phyloP scores from a whole-genome alignment of 2,797 vertebrate genomes.

The Silurus aristotelis region DNA sequence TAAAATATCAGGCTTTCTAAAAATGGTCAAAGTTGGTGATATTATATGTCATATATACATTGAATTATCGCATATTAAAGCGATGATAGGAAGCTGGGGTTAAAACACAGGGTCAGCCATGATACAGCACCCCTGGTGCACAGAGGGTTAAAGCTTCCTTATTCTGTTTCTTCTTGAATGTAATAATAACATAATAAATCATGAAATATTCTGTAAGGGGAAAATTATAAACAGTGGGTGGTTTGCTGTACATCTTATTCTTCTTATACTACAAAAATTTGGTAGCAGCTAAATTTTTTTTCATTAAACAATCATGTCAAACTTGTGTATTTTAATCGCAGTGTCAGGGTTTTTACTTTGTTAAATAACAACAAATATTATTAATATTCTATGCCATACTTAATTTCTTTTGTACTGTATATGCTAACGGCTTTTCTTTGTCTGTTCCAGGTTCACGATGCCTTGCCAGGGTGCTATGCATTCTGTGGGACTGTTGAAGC shows the following conservation, averaged over 20 bases:
- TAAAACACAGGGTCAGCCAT: too few relatives aligned
- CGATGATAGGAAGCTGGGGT: too few relatives aligned
- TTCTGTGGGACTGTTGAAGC: slow-evolving; percentile 58
- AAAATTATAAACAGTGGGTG: background rate
- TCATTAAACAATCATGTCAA: background rate
- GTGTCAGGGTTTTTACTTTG: background rate
- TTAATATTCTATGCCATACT: background rate
- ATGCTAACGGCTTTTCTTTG: background rate
- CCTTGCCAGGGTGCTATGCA: background rate
- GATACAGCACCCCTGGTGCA: too few relatives aligned
- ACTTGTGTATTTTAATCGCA: background rate
- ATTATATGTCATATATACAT: too few relatives aligned
- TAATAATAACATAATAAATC: background rate
- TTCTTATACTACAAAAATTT: background rate
- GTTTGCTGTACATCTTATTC: background rate
- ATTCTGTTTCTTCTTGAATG: too few relatives aligned
- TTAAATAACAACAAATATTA: background rate
- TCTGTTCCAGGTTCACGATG: slow-evolving; percentile 16
- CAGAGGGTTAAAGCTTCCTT: too few relatives aligned
- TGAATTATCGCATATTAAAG: too few relatives aligned
- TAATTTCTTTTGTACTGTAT: background rate
- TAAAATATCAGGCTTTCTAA: background rate
- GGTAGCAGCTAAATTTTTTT: background rate
- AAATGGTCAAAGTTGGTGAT: too few relatives aligned
- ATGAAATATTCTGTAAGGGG: background rate